Conservation (phyloP, 1,140 invertebrate species). For the Pararge aegeria region DNA sequence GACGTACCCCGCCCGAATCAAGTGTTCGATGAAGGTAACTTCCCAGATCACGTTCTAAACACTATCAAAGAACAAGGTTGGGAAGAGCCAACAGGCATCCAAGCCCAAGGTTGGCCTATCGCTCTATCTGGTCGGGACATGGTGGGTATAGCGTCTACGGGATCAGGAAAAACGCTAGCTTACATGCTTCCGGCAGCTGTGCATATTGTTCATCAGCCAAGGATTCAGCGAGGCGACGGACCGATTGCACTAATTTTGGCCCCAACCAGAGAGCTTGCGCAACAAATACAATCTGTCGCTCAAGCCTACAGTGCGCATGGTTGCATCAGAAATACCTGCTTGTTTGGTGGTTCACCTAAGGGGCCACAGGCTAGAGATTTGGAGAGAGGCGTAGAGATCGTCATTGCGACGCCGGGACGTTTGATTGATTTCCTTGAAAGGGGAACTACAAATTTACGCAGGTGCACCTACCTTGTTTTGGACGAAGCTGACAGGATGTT, state of each 20-base stretch:
- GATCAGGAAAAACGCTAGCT: constrained; percentile 94
- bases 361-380: constrained; percentile 95
- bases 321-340: constrained; percentile 93
- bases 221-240: constrained; percentile 89
- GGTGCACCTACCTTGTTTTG: constrained; percentile 97
- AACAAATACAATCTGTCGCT: constrained; percentile 98
- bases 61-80: constrained; percentile 92
- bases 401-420: constrained; percentile 97
- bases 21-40: constrained; percentile 93
- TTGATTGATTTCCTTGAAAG: constrained; percentile 98
- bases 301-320: constrained; percentile 92
- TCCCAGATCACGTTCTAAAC: constrained; percentile 90
- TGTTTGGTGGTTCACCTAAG: constrained; percentile 98
- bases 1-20: constrained; percentile 92
- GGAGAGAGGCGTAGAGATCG: constrained; percentile 94
- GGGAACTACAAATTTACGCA: constrained; percentile 92
- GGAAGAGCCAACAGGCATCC: constrained; percentile 92
- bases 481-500: constrained; percentile 96
- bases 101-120: constrained; percentile 95
- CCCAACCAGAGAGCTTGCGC: constrained; percentile 97
- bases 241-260: constrained; percentile 96
- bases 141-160: constrained; percentile 97
- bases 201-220: constrained; percentile 87
- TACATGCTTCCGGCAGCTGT: constrained; percentile 91
- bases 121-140: constrained; percentile 94